These are phyloP conservation scores for Siniperca knerii DNA, from an alignment of 2,113 vertebrate genomes.

Conservation along the genomic window DNA sequence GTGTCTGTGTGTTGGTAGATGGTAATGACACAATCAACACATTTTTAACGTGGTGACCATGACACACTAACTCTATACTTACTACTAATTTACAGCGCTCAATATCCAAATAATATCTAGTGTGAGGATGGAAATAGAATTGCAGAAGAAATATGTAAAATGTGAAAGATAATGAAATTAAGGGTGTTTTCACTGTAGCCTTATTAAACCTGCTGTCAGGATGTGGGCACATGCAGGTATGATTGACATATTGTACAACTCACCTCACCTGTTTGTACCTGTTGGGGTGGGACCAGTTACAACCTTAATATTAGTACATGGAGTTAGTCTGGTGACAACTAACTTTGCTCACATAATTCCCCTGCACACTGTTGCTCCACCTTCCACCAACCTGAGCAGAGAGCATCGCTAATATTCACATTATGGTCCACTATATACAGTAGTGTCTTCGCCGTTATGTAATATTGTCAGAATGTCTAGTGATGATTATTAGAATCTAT, in stretches of 20 bases:
- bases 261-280: not conserved
- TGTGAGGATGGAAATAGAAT: not conserved
- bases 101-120: not conserved
- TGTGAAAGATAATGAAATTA: not conserved
- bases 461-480: too few relatives aligned
- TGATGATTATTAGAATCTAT: not conserved
- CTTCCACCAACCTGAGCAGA: not conserved
- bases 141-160: not conserved
- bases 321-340: not conserved
- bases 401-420: not conserved
- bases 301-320: not conserved
- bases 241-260: not conserved
- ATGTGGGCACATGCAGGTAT: not conserved
- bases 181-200: not conserved
- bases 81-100: not conserved
- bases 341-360: not conserved
- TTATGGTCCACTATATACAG: not conserved
- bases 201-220: not conserved
- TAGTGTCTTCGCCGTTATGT: not conserved
- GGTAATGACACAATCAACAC: constrained; percentile 33
- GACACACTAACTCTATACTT: not conserved
- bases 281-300: not conserved
- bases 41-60: constrained; percentile 14
- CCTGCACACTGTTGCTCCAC: too few relatives aligned
- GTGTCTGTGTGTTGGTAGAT: constrained; percentile 27